Conservation (phyloP, 1,140 invertebrate genomes). For the Eumeta japonica region DNA sequence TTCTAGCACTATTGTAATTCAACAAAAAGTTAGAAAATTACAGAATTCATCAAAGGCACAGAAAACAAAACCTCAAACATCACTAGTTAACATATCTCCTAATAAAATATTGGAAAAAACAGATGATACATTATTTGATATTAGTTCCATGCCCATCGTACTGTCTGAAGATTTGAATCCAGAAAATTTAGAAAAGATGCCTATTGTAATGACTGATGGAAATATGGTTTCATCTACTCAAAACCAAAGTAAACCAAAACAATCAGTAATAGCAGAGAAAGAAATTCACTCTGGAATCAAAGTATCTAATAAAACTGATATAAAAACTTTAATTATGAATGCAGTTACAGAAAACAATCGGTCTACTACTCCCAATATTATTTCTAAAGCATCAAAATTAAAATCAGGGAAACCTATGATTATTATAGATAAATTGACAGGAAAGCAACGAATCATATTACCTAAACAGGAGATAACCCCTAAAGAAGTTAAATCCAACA, state of each 20-base stretch:
- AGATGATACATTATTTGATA: conserved; percentile 67
- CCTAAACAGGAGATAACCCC: conserved; percentile 30
- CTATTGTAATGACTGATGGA: conserved; percentile 63
- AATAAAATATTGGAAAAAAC: conserved; percentile 17
- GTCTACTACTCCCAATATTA: conserved; percentile 48
- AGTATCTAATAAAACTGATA: conserved; percentile 32
- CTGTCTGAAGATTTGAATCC: conserved; percentile 64
- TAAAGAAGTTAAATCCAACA: conserved; percentile 36
- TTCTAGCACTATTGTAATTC: conserved; percentile 37
- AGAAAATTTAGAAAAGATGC: conserved; percentile 64
- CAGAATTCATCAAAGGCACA: conserved; percentile 25
- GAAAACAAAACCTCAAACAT: conserved; percentile 33
- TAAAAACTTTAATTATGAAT: conserved; percentile 42
- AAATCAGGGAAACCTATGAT: conserved; percentile 45
- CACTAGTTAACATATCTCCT: conserved; percentile 18
- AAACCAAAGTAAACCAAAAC: conserved; percentile 37
- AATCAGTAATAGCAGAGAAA: conserved; percentile 27
- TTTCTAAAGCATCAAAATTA: conserved; percentile 51
- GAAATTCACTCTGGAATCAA: too few relatives aligned
- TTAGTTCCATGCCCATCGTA: conserved; percentile 73
- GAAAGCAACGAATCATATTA: conserved; percentile 50
- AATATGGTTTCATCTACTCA: conserved; percentile 24
- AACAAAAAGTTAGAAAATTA: conserved; percentile 36
- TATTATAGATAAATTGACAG: conserved; percentile 47
- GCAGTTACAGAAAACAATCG: conserved; percentile 31